These are phyloP conservation scores for Gopherus flavomarginatus DNA, from an alignment of 2,113 vertebrate species.

Conservation along the genomic window DNA sequence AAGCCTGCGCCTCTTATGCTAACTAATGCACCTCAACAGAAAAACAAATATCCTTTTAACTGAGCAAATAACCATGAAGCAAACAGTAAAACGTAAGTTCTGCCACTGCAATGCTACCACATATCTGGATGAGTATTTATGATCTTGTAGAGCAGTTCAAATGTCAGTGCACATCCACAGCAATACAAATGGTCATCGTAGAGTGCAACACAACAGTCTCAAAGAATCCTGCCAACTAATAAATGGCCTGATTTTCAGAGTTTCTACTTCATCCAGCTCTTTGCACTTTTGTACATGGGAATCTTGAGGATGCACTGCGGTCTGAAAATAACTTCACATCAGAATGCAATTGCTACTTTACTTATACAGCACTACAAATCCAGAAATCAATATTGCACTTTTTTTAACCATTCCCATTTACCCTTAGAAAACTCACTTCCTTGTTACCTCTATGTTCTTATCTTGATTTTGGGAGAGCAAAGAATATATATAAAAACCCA, in stretches of 20 bases:
- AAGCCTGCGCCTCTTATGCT: conserved; percentile 42
- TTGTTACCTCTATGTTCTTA: neutral
- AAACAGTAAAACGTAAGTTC: neutral
- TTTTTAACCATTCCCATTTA: neutral
- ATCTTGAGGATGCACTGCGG: neutral
- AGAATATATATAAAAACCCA: neutral
- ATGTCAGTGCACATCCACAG: neutral
- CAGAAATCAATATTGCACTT: neutral
- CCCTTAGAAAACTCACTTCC: accelerated
- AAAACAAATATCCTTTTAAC: neutral
- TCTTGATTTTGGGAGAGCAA: neutral
- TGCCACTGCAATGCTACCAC: neutral
- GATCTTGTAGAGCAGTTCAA: neutral
- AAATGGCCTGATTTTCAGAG: accelerated
- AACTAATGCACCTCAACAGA: neutral
- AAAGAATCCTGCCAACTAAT: accelerated
- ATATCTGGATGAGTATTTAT: neutral
- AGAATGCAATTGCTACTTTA: neutral
- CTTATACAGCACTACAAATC: neutral
- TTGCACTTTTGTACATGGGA: neutral
- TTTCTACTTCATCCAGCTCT: neutral
- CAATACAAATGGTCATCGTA: accelerated
- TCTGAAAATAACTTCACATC: neutral
- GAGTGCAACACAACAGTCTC: neutral
- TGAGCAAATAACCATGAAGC: conserved; percentile 21